Conservation (phyloP, 2,888 invertebrate species). For the Calameuta filiformis region DNA sequence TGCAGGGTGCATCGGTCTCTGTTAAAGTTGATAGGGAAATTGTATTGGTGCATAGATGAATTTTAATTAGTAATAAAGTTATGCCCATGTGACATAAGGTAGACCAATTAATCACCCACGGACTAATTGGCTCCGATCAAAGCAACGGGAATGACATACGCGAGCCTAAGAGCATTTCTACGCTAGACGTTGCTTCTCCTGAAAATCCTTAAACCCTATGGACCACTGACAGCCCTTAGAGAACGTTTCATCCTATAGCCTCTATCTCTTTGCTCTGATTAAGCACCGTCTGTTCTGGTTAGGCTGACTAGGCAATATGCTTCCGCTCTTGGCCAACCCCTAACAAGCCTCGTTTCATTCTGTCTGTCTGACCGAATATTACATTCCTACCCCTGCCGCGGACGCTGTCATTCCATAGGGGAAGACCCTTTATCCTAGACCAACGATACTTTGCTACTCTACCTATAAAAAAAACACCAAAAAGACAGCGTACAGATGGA, state of each 20-base stretch:
- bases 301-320: conserved; percentile 32
- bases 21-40: too few relatives aligned
- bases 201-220: background rate
- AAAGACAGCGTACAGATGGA: too few relatives aligned
- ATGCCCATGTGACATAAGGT: too few relatives aligned
- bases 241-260: conserved; percentile 19
- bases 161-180: background rate
- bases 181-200: background rate
- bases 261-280: conserved; percentile 29
- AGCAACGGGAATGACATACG: too few relatives aligned
- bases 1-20: background rate
- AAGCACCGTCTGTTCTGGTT: conserved; percentile 37
- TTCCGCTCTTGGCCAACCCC: conserved; percentile 9
- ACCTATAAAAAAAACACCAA: too few relatives aligned
- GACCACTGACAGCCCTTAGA: conserved; percentile 5
- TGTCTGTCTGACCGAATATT: conserved; percentile 17
- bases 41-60: too few relatives aligned
- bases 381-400: conserved; percentile 6
- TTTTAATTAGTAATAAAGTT: too few relatives aligned
- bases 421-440: too few relatives aligned
- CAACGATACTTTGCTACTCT: too few relatives aligned
- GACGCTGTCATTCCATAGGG: too few relatives aligned
- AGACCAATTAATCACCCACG: too few relatives aligned
- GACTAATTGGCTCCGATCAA: too few relatives aligned
- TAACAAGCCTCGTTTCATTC: conserved; percentile 17